Percentiles rank a stretch among this genome's conserved stretches.
Conservation (phyloP, 2,113 vertebrate species). For the Cyphomyrus plagiostoma region DNA sequence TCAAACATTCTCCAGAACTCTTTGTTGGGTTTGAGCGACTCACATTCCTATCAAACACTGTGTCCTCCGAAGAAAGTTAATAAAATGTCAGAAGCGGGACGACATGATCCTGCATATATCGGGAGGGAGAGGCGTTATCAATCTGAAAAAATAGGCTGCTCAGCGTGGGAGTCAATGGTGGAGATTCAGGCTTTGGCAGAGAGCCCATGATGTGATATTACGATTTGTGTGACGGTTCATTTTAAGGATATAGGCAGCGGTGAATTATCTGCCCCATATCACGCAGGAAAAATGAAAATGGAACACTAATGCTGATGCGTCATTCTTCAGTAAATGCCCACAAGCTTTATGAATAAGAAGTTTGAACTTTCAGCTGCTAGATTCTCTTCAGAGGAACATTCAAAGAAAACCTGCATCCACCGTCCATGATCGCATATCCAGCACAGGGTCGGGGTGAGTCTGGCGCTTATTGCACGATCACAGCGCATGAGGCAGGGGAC, state of each 20-base stretch:
- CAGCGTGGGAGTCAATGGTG: conserved; percentile 1
- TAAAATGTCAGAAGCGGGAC: neutral
- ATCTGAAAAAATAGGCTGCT: neutral
- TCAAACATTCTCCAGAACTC: conserved; percentile 10
- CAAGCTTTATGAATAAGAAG: neutral
- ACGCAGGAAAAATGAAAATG: neutral
- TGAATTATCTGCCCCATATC: neutral
- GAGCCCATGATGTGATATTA: neutral
- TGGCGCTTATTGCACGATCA: neutral
- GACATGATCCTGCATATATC: neutral
- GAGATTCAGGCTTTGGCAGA: neutral
- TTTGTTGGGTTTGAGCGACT: neutral
- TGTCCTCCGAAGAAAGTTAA: neutral
- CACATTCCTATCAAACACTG: neutral
- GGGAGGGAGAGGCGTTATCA: neutral
- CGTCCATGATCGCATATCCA: neutral
- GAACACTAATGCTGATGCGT: neutral
- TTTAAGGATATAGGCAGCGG: conserved; percentile 2
- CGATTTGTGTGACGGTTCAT: neutral
- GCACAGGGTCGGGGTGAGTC: neutral
- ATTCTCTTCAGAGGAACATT: neutral
- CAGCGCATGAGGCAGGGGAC: neutral
- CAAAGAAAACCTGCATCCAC: neutral
- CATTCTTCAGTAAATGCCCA: neutral
- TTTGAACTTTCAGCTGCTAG: neutral